Evolutionary conservation across 2,113 vertebrate species (phyloP), one percentile per base, ranked within the genome.

Genomic region (Chionis minor): DNA sequence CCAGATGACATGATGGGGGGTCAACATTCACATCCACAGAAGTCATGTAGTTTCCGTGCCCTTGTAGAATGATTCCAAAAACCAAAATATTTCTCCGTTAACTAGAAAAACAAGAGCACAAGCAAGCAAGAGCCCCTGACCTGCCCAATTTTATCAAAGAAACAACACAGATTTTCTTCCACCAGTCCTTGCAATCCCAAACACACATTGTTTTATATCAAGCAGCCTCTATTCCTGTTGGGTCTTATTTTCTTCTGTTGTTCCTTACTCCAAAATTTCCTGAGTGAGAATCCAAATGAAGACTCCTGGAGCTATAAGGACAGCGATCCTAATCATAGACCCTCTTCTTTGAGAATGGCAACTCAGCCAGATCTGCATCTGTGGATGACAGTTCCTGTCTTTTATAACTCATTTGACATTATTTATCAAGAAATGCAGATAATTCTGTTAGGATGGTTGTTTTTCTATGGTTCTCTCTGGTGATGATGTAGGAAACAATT

Each of bases 41-140:
- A 95, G 11, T 52, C 5, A 6, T 10, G 3, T 12, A 45, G 1
- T 33, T 71, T 71, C 15, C 6, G 0, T 30, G 9, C 4, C 8
- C 4, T 62, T 67, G 38, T 47, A 63, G 55, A 90, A 67, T 35
- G 10, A 81, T 81, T 20, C 15, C 27, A 28, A 88, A 88, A 81
- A 9, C 28, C 24, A 3, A 79, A 89, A 38, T 72, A 81, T 85
- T 91, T 86, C 27, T 30, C 33, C 32, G 32, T 21, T 23, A 82
- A 15, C 16, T 35, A 70, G 22, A 69, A 85, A 92, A 89, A 30
- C 11, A 87, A 56, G 24, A 61, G 17, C 75, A 63, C 7, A 61
- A 89, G 5, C 28, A 45, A 83, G 12, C 0, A 1, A 84, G 16
- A 85, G 73, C 1, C 13, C 35, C 21, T 33, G 45, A 69, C 5